These are phyloP conservation scores for Apamea monoglypha DNA, from an alignment of 2,888 invertebrate species.

Conservation along the genomic window DNA sequence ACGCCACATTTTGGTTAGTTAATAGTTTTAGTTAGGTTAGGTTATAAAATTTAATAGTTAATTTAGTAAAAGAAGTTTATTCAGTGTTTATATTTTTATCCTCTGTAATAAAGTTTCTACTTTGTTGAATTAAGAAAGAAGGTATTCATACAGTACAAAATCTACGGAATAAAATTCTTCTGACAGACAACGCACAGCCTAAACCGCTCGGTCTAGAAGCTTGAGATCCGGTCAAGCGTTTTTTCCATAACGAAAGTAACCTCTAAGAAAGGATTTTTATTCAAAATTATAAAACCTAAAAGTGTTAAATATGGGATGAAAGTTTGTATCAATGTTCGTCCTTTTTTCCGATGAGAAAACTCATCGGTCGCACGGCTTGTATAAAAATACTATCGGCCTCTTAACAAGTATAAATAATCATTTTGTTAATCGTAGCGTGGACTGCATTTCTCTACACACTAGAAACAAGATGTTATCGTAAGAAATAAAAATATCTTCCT, in stretches of 20 bases:
- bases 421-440: neutral
- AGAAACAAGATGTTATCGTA: neutral
- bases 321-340: neutral
- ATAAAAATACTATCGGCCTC: no score
- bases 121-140: no score
- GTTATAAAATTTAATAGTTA: no score
- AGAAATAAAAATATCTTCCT: neutral
- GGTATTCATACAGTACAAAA: neutral
- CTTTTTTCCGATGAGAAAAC: neutral
- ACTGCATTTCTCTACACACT: neutral
- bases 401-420: neutral
- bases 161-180: neutral
- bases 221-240: neutral
- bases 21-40: no score
- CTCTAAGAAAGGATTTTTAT: neutral
- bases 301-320: neutral
- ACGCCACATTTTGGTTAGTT: no score
- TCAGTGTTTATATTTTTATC: no score
- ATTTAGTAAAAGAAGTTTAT: no score
- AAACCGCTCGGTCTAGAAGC: neutral
- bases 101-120: no score
- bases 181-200: no score
- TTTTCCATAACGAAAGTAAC: neutral
- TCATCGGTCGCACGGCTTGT: no score
- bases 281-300: neutral